phyloP scores from a whole-genome alignment of 2,113 vertebrate genomes.

The Phaetusa simplex region DNA sequence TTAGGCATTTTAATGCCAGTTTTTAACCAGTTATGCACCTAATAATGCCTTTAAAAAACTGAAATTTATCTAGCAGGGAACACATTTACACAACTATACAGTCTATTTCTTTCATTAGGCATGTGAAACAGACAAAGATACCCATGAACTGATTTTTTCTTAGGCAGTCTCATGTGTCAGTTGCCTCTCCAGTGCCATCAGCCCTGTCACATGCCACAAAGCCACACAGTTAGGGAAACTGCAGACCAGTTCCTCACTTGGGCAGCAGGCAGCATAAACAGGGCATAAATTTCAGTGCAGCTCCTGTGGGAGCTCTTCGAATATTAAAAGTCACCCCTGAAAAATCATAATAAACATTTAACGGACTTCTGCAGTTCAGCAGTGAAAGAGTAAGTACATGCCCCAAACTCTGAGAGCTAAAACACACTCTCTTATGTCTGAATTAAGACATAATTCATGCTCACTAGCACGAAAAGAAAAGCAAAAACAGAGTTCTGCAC shows the following conservation, averaged over 20 bases:
- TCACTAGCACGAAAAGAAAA: background rate
- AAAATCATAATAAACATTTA: background rate
- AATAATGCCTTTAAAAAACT: background rate
- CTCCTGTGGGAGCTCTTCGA: background rate
- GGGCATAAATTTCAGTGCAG: background rate
- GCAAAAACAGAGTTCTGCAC: background rate
- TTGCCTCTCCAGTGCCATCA: background rate
- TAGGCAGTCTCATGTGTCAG: background rate
- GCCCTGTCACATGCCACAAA: background rate
- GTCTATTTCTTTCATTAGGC: background rate
- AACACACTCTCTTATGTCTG: background rate
- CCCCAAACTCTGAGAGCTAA: background rate
- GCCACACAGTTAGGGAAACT: accelerated
- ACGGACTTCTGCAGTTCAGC: background rate
- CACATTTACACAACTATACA: background rate
- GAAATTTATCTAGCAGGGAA: background rate
- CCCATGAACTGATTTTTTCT: background rate
- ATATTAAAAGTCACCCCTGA: background rate
- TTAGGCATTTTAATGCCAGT: background rate
- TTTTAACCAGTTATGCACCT: background rate
- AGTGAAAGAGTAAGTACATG: background rate
- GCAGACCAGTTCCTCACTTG: background rate
- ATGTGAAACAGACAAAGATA: background rate
- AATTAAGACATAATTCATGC: background rate
- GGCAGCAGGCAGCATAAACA: background rate